Conservation (phyloP, 1,140 invertebrate species). For the Caenorhabditis elegans region WBcel235 BX284603.4:13309501-13310000, state of each 20-base stretch:
- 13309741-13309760: conserved; percentile 61
- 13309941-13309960: too few species aligned
- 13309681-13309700: too few species aligned
- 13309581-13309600: conserved; percentile 77
- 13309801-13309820: conserved; percentile 58
- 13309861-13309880: too few species aligned
- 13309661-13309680: too few species aligned
- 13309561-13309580: conserved; percentile 85
- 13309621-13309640: too few species aligned
- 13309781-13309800: conserved; percentile 60
- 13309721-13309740: conserved; percentile 68
- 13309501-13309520: conserved; percentile 33
- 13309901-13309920: not conserved
- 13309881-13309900: not conserved
- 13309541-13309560: conserved; percentile 85
- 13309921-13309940: too few species aligned
- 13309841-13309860: conserved; percentile 35
- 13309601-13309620: not conserved
- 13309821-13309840: conserved; percentile 62
- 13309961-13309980: too few species aligned
- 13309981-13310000: too few species aligned
- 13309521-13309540: conserved; percentile 62
- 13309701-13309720: too few species aligned
- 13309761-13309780: conserved; percentile 61
- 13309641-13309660: too few species aligned